These are phyloP conservation scores for Anhinga rufa DNA, from an alignment of 2,113 vertebrate species.

Conservation along the genomic window DNA sequence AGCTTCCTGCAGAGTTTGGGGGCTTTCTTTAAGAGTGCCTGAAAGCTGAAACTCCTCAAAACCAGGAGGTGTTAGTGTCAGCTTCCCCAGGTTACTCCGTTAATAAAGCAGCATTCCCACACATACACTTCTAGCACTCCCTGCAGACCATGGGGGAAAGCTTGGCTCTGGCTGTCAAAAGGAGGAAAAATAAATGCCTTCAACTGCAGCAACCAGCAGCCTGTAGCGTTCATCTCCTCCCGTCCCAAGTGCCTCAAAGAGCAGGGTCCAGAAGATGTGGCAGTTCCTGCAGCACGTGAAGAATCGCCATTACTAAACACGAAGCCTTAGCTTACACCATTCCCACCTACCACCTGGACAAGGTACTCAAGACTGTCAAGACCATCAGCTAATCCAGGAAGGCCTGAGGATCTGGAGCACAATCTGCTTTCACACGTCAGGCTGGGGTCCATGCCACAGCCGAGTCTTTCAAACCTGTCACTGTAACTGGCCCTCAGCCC, in stretches of 20 bases:
- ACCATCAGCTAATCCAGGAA: neutral
- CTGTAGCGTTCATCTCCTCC: no score
- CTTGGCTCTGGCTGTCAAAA: neutral
- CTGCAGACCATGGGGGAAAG: neutral
- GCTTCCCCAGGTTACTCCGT: neutral
- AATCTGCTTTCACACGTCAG: fast-evolving
- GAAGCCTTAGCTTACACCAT: neutral
- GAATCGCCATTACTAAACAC: fast-evolving
- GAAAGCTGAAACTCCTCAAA: neutral
- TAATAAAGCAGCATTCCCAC: neutral
- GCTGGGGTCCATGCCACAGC: neutral
- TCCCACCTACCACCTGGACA: neutral
- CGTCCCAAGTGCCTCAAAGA: no score
- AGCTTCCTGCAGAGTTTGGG: neutral
- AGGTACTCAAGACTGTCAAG: neutral
- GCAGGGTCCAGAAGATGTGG: neutral
- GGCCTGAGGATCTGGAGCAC: neutral
- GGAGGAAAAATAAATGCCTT: neutral
- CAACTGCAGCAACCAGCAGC: neutral
- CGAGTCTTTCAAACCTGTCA: neutral
- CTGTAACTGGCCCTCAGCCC: neutral
- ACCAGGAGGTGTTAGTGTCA: neutral
- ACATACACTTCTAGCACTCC: neutral
- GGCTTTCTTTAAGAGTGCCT: neutral
- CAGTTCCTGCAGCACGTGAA: neutral